These are phyloP conservation scores for Eubasilissa regina DNA, from an alignment of 1,140 invertebrate species.

Conservation along the genomic window DNA sequence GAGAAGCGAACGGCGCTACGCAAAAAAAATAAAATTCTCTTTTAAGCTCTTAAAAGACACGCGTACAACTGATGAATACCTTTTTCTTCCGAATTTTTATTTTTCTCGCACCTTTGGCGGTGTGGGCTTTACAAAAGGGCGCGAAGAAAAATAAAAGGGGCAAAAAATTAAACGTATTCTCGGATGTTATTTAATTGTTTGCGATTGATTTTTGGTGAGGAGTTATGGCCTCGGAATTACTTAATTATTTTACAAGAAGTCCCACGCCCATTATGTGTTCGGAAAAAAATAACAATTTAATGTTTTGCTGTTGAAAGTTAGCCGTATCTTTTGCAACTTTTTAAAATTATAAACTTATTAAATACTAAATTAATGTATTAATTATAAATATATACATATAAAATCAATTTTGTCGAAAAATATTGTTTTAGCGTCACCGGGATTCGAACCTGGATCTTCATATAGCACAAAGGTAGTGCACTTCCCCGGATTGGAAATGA, in stretches of 20 bases:
- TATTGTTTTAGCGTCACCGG: no score
- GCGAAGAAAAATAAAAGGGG: constrained; percentile 9
- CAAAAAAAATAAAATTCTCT: not conserved
- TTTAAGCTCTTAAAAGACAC: not conserved
- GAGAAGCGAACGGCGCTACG: not conserved
- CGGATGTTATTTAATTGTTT: constrained; percentile 24
- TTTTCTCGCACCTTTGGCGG: not conserved
- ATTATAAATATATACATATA: no score
- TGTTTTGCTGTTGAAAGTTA: constrained; percentile 8
- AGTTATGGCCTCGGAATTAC: constrained; percentile 19
- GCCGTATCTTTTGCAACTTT: not conserved
- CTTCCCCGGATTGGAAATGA: no score
- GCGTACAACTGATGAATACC: no score
- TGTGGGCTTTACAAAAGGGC: constrained; percentile 30
- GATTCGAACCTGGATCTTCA: no score
- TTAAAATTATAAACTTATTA: no score
- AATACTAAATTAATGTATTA: no score
- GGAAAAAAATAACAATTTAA: constrained; percentile 27
- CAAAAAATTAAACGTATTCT: constrained; percentile 12
- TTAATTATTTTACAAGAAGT: constrained; percentile 33
- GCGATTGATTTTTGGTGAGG: constrained; percentile 36
- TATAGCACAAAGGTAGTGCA: no score
- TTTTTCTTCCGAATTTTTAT: not conserved
- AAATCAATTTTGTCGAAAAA: no score
- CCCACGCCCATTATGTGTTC: constrained; percentile 13